Evolutionary conservation across 2,888 invertebrate genomes (phyloP).

Genomic region (Drosophila mettleri): DNA sequence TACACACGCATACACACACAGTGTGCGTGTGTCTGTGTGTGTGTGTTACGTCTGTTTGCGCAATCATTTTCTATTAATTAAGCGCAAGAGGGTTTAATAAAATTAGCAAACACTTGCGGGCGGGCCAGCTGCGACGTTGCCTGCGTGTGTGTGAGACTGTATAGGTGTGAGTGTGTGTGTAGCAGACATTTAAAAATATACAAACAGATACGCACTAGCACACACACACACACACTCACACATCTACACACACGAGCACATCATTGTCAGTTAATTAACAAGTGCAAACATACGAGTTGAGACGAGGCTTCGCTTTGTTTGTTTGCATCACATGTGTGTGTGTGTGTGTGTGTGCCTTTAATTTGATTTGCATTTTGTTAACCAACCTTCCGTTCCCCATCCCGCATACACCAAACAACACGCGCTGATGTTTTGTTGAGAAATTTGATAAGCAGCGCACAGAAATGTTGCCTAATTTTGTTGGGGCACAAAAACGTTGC

Average conservation of each 20-base stretch:
- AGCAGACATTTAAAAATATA: conserved; percentile 59
- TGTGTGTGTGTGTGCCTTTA: conserved; percentile 35
- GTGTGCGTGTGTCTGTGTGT: conserved; percentile 29
- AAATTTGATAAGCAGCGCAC: conserved; percentile 8
- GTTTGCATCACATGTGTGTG: conserved; percentile 34
- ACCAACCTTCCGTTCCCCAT: not conserved
- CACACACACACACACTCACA: conserved; percentile 18
- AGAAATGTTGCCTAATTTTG: conserved; percentile 27
- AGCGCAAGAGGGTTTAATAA: conserved; percentile 77
- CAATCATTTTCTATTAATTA: conserved; percentile 81
- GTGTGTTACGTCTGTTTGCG: conserved; percentile 62
- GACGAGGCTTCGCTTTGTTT: conserved; percentile 35
- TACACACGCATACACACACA: not conserved
- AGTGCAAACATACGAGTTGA: conserved; percentile 52
- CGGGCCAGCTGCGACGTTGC: conserved; percentile 30
- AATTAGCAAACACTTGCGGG: conserved; percentile 76
- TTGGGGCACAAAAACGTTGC: conserved; percentile 19
- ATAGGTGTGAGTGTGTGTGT: conserved; percentile 22
- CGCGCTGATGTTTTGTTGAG: conserved; percentile 10
- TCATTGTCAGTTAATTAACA: conserved; percentile 76
- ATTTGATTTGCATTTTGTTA: conserved; percentile 66
- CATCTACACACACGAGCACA: conserved; percentile 21
- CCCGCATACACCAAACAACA: fast-evolving
- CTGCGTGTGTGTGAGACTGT: not conserved
- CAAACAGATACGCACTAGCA: conserved; percentile 25